phyloP scores from a whole-genome alignment of 2,888 invertebrate species.

The Nymphalis c-album region DNA sequence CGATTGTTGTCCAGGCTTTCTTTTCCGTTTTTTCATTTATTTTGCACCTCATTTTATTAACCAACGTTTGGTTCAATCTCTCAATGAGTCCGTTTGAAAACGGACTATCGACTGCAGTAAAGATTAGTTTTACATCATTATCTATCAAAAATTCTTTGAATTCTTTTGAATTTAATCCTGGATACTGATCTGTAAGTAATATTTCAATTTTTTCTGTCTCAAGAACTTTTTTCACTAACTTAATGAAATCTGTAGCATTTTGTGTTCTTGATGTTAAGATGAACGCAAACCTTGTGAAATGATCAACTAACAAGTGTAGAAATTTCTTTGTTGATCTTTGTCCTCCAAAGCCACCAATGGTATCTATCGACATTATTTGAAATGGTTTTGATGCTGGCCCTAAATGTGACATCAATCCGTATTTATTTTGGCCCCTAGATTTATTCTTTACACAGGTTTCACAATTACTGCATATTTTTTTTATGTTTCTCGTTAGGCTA shows the following conservation, averaged over 20 bases:
- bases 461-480: conserved; percentile 15
- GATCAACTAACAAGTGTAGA: conserved; percentile 36
- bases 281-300: conserved; percentile 35
- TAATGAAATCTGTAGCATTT: background rate
- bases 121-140: too few relatives aligned
- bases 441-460: background rate
- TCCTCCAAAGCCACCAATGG: conserved; percentile 7
- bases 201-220: background rate
- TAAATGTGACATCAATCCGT: conserved; percentile 22
- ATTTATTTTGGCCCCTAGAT: conserved; percentile 13
- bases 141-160: background rate
- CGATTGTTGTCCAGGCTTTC: too few relatives aligned
- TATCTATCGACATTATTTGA: conserved; percentile 31
- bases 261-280: conserved; percentile 40
- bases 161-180: background rate
- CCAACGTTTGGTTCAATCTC: too few relatives aligned
- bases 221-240: background rate
- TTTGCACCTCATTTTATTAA: too few relatives aligned
- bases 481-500: conserved; percentile 18
- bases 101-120: too few relatives aligned
- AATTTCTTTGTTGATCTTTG: background rate
- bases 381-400: conserved; percentile 35
- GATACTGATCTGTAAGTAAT: background rate
- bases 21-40: too few relatives aligned
- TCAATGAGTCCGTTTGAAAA: too few relatives aligned